Percentiles rank a stretch among this genome's conserved stretches.
phyloP scores from a whole-genome alignment of 2,113 vertebrate species.

The Trogon melanurus region DNA sequence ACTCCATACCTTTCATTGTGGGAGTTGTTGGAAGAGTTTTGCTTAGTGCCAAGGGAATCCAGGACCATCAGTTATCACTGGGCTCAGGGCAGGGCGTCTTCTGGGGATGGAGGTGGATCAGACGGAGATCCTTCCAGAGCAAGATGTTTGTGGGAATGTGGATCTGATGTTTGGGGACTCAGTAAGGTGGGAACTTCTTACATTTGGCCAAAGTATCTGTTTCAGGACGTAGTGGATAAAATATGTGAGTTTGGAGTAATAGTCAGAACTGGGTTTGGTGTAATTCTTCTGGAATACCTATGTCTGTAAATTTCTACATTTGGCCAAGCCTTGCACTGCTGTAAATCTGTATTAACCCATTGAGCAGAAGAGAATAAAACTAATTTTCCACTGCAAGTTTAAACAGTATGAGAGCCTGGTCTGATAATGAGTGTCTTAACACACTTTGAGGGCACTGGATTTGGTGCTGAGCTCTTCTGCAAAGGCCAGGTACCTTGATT shows the following conservation, averaged over 20 bases:
- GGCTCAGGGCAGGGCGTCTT: fast-evolving
- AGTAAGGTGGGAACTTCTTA: not conserved
- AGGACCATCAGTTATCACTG: not conserved
- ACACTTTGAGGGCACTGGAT: not conserved
- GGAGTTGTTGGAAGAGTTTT: not conserved
- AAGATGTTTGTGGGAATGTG: not conserved
- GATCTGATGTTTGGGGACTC: not conserved
- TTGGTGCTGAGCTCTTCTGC: not conserved
- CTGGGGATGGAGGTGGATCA: not conserved
- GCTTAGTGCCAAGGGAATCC: not conserved
- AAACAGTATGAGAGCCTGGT: not conserved
- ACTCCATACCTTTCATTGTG: not conserved
- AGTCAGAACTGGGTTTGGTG: not conserved
- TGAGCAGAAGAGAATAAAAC: not conserved
- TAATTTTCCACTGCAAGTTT: not conserved
- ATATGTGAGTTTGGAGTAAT: not conserved
- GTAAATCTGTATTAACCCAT: not conserved
- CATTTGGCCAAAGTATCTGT: not conserved
- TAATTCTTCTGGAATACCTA: not conserved
- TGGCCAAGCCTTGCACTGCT: not conserved
- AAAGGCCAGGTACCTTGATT: not conserved
- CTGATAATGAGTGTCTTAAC: not conserved
- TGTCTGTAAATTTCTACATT: not conserved
- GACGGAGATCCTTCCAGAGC: not conserved
- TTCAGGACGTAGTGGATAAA: not conserved